These are phyloP conservation scores for Pipistrellus nathusii DNA, from an alignment of 2,797 vertebrate species.

Conservation along the genomic window DNA sequence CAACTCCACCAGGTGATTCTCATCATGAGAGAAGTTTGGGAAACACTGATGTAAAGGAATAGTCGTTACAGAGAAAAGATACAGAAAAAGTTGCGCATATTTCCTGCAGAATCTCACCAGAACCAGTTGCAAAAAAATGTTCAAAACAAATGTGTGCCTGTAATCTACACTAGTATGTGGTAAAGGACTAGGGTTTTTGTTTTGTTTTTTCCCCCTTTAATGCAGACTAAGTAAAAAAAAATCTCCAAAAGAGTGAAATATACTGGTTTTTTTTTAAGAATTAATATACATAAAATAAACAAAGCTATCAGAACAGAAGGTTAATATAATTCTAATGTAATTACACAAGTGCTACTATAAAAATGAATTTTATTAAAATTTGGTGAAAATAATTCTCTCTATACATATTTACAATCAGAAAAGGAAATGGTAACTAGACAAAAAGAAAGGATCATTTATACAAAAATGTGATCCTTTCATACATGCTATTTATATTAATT, in stretches of 20 bases:
- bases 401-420: neutral
- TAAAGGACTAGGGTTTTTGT: neutral
- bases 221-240: neutral
- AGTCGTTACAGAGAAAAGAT: neutral
- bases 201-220: neutral
- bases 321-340: slow-evolving; percentile 13
- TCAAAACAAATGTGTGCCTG: neutral
- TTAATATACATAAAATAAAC: neutral
- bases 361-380: neutral
- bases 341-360: neutral
- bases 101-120: neutral
- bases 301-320: neutral
- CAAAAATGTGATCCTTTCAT: neutral
- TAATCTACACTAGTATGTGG: neutral
- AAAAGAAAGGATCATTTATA: neutral
- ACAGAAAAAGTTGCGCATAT: neutral
- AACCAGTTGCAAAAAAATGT: neutral
- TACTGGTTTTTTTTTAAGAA: neutral
- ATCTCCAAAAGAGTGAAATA: neutral
- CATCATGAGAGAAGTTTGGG: too few relatives aligned
- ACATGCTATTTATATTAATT: neutral
- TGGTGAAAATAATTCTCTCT: neutral
- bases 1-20: too few relatives aligned
- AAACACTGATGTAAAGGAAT: neutral
- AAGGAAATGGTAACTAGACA: neutral